Percentiles rank a stretch among this genome's conserved stretches.
phyloP scores from a whole-genome alignment of 2,888 invertebrate species.

The Erpobdella octoculata region DNA sequence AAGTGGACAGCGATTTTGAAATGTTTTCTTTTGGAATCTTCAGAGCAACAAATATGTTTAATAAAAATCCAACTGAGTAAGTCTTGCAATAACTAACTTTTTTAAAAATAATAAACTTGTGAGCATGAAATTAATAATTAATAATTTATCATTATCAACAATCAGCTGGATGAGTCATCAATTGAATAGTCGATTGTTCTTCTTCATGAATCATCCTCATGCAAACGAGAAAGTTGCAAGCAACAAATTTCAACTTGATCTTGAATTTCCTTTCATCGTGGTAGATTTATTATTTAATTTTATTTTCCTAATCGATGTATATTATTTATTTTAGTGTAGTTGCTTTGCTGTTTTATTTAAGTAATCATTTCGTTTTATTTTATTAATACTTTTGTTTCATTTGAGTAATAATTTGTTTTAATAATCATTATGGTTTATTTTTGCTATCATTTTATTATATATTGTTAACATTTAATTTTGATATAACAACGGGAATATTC shows the following conservation, averaged over 20 bases:
- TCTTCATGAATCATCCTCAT: background rate
- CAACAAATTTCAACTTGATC: background rate
- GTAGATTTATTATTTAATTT: too few species aligned
- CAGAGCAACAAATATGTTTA: background rate
- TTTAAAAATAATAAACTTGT: background rate
- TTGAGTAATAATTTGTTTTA: too few species aligned
- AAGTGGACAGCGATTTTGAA: background rate
- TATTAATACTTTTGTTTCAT: too few species aligned
- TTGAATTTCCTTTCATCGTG: background rate
- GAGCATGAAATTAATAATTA: background rate
- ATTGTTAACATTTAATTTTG: too few species aligned
- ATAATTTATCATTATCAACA: background rate
- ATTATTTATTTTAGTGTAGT: too few species aligned
- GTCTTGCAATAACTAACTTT: background rate
- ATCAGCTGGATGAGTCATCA: background rate
- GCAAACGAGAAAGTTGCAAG: background rate
- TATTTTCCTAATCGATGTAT: too few species aligned
- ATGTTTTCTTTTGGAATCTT: background rate
- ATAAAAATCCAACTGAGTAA: conserved; percentile 6
- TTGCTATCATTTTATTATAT: too few species aligned
- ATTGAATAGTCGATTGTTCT: background rate
- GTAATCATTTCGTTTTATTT: too few species aligned
- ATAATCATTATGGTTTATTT: too few species aligned
- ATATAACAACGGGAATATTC: too few species aligned
- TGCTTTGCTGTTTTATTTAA: too few species aligned